Evolutionary conservation across 1,140 invertebrate genomes (phyloP).

Genomic region (Diplogasteroides magnus): DNA sequence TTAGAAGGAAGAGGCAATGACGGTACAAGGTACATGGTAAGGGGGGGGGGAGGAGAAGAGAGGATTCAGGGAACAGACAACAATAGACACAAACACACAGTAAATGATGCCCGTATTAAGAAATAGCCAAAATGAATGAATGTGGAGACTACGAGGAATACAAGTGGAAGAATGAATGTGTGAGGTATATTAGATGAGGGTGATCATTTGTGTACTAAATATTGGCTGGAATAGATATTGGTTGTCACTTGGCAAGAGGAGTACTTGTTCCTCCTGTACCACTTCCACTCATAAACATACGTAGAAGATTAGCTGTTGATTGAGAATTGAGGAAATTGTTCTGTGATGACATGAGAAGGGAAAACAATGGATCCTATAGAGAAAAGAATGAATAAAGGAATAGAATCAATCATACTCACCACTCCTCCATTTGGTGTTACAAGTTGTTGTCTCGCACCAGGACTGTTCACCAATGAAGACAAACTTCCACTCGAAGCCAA

Average conservation of each 20-base stretch:
- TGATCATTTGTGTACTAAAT: background rate
- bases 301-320: no score
- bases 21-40: background rate
- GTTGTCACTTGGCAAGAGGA: no score
- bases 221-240: no score
- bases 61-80: background rate
- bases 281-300: no score
- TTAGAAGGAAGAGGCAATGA: background rate
- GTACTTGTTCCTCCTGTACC: no score
- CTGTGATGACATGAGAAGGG: background rate
- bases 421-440: background rate
- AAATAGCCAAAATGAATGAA: background rate
- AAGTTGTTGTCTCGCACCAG: background rate
- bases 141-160: background rate
- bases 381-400: constrained; percentile 1
- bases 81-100: no score
- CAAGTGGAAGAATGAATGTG: background rate
- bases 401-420: no score
- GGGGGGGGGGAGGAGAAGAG: background rate
- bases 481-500: no score
- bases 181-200: background rate
- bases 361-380: background rate
- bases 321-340: no score
- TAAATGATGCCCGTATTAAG: background rate
- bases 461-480: background rate